These are phyloP conservation scores for Drosophila neocordata DNA, from an alignment of 1,140 invertebrate species.

Conservation along the genomic window DNA sequence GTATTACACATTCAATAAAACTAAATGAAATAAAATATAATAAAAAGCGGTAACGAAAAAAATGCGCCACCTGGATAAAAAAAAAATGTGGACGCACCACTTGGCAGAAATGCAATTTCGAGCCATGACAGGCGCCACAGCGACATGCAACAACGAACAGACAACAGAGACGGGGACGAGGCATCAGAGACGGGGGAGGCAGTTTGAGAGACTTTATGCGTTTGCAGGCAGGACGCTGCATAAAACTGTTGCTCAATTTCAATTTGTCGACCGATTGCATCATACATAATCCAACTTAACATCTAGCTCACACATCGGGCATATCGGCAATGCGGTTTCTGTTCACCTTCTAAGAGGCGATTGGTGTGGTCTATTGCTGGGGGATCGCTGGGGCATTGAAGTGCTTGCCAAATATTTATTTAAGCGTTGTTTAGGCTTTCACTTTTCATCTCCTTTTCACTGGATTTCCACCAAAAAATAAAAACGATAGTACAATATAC, in stretches of 20 bases:
- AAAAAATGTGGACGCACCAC: constrained; percentile 52
- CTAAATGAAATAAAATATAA: constrained; percentile 15
- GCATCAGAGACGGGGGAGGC: not conserved
- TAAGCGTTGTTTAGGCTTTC: constrained; percentile 47
- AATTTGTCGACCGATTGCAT: constrained; percentile 61
- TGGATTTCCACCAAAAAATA: constrained; percentile 21
- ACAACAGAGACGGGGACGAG: not conserved
- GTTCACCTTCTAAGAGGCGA: not conserved
- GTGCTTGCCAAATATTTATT: constrained; percentile 35
- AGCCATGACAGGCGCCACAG: constrained; percentile 54
- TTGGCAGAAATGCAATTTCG: constrained; percentile 53
- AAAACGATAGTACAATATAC: constrained; percentile 42
- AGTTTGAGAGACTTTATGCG: constrained; percentile 32
- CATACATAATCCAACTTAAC: constrained; percentile 39
- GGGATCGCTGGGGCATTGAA: constrained; percentile 34
- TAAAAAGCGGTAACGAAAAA: constrained; percentile 58
- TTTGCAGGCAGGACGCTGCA: constrained; percentile 37
- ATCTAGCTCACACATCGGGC: constrained; percentile 8
- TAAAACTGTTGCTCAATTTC: constrained; percentile 34
- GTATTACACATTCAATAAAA: constrained; percentile 69
- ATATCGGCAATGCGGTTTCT: constrained; percentile 4
- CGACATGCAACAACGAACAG: constrained; percentile 44
- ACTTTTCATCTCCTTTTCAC: constrained; percentile 50
- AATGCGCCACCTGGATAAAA: constrained; percentile 51
- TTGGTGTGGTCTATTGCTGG: constrained; percentile 19